Evolutionary conservation across 2,797 vertebrate genomes (phyloP).

Genomic region (Gymnoscopelus microlampas): DNA sequence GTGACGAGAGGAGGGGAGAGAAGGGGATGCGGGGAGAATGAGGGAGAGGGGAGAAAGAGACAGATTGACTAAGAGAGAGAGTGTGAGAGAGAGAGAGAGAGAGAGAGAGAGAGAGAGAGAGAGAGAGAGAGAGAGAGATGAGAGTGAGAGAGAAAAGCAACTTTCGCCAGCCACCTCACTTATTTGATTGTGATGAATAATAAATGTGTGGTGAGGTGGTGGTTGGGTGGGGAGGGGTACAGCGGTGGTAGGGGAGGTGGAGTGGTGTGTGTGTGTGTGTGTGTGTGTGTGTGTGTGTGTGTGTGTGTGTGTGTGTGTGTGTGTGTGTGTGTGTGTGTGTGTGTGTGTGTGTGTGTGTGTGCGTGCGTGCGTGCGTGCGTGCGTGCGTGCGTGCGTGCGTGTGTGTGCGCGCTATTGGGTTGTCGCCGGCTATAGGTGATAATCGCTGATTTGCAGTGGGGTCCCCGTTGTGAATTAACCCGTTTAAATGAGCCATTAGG

Average conservation of each 20-base stretch:
- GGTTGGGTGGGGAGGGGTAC: constrained; percentile 23
- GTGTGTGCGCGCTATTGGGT: constrained; percentile 51
- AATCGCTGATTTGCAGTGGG: constrained; percentile 78
- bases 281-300: constrained; percentile 14
- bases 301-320: constrained; percentile 24
- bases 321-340: constrained; percentile 52
- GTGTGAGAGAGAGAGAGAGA: constrained; percentile 23
- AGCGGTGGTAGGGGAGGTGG: constrained; percentile 27
- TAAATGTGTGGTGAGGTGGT: constrained; percentile 85
- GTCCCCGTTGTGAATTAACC: constrained; percentile 81
- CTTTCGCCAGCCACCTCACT: constrained; percentile 94
- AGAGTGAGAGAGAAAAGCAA: constrained; percentile 76
- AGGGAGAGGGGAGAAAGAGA: constrained; percentile 13
- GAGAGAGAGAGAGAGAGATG: constrained; percentile 52
- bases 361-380: constrained; percentile 11
- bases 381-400: constrained; percentile 25
- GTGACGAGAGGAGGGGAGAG: constrained; percentile 60
- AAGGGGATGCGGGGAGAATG: background rate
- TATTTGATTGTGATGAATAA: constrained; percentile 99
- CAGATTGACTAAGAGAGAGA: constrained; percentile 23
- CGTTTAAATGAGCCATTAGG: constrained; percentile 86
- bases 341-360: constrained; percentile 19
- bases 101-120: constrained; percentile 57
- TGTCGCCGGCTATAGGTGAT: constrained; percentile 62
- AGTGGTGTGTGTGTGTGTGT: constrained; percentile 12